phyloP scores from a whole-genome alignment of 2,888 invertebrate genomes.

The Hesperia comma region DNA sequence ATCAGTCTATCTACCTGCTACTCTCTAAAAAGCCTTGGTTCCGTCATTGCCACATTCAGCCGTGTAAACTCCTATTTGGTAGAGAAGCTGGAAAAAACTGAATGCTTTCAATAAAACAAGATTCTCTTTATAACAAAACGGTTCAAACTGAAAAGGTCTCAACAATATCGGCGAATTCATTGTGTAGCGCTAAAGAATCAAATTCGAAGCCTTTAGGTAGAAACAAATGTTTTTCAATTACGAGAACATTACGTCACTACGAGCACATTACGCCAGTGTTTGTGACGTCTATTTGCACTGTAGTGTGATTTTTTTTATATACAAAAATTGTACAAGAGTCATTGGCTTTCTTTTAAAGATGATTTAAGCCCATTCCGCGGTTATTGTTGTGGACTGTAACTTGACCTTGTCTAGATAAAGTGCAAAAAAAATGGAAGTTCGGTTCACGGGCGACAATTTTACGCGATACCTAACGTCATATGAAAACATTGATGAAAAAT shows the following conservation, averaged over 20 bases:
- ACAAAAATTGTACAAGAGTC: no score
- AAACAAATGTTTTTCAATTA: constrained; percentile 32
- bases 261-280: not conserved
- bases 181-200: constrained; percentile 22
- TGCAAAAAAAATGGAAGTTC: no score
- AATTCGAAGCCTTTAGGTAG: constrained; percentile 14
- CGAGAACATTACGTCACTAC: not conserved
- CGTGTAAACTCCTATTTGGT: constrained; percentile 25
- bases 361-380: no score
- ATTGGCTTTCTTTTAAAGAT: no score
- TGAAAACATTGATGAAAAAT: no score
- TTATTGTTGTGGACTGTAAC: no score
- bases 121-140: constrained; percentile 15
- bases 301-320: no score
- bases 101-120: constrained; percentile 19
- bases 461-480: no score
- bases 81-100: constrained; percentile 9
- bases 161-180: constrained; percentile 18
- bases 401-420: no score
- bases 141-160: constrained; percentile 14
- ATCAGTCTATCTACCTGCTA: not conserved
- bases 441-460: no score
- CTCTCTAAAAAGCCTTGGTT: constrained; percentile 4
- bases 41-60: constrained; percentile 9
- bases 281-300: not conserved